phyloP scores from a whole-genome alignment of 1,140 invertebrate genomes.

The Solenopsis invicta region DNA sequence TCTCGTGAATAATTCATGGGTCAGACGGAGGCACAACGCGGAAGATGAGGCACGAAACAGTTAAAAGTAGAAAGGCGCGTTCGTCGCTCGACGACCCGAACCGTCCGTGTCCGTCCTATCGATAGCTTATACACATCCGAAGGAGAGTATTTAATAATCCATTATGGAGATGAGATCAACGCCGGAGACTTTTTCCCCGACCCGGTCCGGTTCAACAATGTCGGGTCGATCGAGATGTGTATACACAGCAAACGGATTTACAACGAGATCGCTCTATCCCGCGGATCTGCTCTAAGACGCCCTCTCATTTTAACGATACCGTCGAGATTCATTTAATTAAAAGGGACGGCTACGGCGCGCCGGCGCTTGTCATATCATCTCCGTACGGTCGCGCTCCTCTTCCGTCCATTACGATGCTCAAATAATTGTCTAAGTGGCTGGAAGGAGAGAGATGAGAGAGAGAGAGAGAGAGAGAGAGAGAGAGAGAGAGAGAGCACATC shows the following conservation, averaged over 20 bases:
- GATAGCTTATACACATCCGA: not conserved
- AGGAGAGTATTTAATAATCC: conserved; percentile 54
- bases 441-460: not conserved
- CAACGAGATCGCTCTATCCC: conserved; percentile 10
- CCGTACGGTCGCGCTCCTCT: conserved; percentile 8
- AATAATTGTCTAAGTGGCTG: conserved; percentile 54
- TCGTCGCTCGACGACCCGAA: not conserved
- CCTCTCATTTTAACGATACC: conserved; percentile 57
- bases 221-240: conserved; percentile 34
- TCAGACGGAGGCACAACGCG: not conserved
- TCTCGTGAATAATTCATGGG: conserved; percentile 70
- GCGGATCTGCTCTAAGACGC: not conserved
- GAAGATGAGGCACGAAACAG: conserved; percentile 47
- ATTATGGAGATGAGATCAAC: conserved; percentile 46
- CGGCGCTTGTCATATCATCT: conserved; percentile 52
- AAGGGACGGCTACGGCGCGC: conserved; percentile 50
- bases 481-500: conserved; percentile 7
- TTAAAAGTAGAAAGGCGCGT: conserved; percentile 49
- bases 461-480: no score
- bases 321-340: conserved; percentile 62
- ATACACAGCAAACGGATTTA: conserved; percentile 30
- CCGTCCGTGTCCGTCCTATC: conserved; percentile 1
- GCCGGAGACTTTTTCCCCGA: not conserved
- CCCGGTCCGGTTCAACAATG: conserved; percentile 30
- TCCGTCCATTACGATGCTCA: conserved; percentile 58